Conservation (phyloP, 2,888 invertebrate genomes). For the Pandemis corylana region DNA sequence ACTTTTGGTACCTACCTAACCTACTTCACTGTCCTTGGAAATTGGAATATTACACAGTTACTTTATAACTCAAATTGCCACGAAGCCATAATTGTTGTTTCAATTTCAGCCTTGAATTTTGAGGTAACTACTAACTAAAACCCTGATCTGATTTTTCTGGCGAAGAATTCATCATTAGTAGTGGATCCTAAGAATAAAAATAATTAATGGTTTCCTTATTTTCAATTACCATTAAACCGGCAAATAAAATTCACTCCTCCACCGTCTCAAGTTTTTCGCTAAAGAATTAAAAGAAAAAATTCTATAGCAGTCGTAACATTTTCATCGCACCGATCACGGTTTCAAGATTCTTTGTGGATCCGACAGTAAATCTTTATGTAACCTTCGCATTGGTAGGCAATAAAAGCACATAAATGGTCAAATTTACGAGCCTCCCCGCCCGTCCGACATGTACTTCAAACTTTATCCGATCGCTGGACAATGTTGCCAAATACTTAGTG, state of each 20-base stretch:
- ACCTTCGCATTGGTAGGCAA: conserved; percentile 59
- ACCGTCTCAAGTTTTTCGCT: not conserved
- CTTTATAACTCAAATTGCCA: too few species aligned
- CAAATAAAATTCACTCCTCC: not conserved
- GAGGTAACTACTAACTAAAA: too few species aligned
- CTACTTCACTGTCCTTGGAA: too few species aligned
- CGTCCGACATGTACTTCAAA: conserved; percentile 56
- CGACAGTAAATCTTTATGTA: conserved; percentile 56
- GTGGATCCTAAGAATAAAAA: too few species aligned
- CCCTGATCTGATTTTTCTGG: too few species aligned
- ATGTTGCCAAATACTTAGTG: conserved; percentile 9
- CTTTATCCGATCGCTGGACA: conserved; percentile 65
- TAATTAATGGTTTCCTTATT: too few species aligned
- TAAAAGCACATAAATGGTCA: conserved; percentile 76
- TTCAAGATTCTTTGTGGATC: conserved; percentile 18
- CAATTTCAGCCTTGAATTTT: too few species aligned
- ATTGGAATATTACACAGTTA: too few species aligned
- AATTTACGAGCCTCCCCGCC: conserved; percentile 70
- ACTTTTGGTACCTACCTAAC: too few species aligned
- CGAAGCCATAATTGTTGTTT: too few species aligned
- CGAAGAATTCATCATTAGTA: too few species aligned
- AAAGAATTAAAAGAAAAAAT: conserved; percentile 3
- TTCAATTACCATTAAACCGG: too few species aligned
- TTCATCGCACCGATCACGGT: conserved; percentile 12
- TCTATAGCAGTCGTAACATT: conserved; percentile 5